Evolutionary conservation across 2,113 vertebrate genomes (phyloP).

Genomic region (Tragelaphus scriptus): DNA sequence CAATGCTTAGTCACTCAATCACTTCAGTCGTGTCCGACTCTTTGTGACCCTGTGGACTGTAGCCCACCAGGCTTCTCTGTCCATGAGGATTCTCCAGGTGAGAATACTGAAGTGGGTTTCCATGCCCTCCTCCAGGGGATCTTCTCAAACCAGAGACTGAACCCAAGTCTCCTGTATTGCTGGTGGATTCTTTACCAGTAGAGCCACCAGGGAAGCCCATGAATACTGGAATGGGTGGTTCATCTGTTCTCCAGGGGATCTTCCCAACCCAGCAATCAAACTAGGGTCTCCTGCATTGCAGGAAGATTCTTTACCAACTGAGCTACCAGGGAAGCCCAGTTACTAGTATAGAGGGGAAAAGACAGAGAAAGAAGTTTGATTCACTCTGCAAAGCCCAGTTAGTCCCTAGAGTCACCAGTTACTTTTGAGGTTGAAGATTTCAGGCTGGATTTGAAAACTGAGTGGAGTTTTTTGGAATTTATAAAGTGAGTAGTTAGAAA

Average conservation of each 20-base stretch:
- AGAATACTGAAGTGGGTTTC: background rate
- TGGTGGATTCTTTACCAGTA: background rate
- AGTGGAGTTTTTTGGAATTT: background rate
- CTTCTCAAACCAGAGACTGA: background rate
- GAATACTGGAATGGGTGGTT: background rate
- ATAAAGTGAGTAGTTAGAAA: background rate
- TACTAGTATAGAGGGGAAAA: background rate
- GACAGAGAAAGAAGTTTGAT: background rate
- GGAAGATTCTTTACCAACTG: background rate
- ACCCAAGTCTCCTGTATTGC: background rate
- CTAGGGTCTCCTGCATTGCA: background rate
- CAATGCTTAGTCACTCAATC: background rate
- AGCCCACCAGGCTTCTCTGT: background rate
- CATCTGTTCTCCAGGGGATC: background rate
- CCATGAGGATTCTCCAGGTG: background rate
- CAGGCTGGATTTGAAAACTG: background rate
- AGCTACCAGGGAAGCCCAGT: background rate
- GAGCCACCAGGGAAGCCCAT: background rate
- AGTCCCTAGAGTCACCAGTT: background rate
- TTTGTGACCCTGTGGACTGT: background rate
- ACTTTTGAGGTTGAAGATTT: background rate
- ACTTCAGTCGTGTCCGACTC: rapidly evolving
- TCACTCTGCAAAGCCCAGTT: background rate
- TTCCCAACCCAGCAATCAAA: background rate
- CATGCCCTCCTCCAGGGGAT: background rate